These are phyloP conservation scores for Cyprinodon brontotheroides DNA, from an alignment of 2,113 vertebrate genomes.

Conservation along the genomic window DNA sequence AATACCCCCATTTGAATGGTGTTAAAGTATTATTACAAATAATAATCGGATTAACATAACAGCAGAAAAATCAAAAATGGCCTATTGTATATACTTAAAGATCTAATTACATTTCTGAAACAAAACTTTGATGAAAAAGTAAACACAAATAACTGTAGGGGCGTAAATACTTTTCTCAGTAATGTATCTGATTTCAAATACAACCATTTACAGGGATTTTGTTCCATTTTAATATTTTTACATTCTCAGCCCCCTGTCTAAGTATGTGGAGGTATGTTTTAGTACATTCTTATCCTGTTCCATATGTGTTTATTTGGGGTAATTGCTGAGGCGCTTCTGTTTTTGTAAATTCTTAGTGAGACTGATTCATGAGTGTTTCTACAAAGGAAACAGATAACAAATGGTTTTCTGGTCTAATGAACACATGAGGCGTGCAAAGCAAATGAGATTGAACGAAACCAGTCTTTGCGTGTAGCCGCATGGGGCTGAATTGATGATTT, in stretches of 20 bases:
- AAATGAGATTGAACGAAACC: conserved; percentile 66
- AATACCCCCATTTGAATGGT: too few relatives aligned
- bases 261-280: neutral
- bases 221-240: neutral
- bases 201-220: conserved; percentile 7
- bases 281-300: conserved; percentile 24
- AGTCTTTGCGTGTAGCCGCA: conserved; percentile 25
- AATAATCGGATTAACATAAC: neutral
- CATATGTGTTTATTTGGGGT: conserved; percentile 72
- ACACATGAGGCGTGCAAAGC: conserved; percentile 57
- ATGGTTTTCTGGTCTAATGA: conserved; percentile 73
- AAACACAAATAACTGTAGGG: neutral
- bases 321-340: conserved; percentile 70
- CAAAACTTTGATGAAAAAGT: neutral
- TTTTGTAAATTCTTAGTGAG: conserved; percentile 68
- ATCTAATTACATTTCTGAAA: neutral
- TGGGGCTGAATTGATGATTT: conserved; percentile 22
- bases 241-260: neutral
- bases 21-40: neutral
- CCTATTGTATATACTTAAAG: too few relatives aligned
- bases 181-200: neutral
- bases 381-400: conserved; percentile 71
- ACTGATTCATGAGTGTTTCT: conserved; percentile 68
- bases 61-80: neutral
- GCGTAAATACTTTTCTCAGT: neutral